Evolutionary conservation across 2,113 vertebrate species (phyloP).

Genomic region (Bufo bufo): DNA sequence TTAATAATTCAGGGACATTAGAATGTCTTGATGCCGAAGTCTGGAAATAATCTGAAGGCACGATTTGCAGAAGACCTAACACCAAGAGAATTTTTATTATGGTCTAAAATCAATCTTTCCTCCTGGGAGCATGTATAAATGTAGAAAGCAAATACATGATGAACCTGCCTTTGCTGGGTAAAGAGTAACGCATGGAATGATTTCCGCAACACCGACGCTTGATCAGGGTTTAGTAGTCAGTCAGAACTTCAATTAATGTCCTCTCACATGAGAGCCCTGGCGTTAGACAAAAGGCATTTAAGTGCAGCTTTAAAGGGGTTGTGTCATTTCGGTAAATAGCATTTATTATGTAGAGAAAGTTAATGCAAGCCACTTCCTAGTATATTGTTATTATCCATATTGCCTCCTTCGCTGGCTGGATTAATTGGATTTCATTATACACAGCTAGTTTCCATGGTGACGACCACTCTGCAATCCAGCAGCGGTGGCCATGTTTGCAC

Average conservation of each 20-base stretch:
- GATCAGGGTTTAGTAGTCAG: slow-evolving; percentile 19
- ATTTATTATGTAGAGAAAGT: too few relatives aligned
- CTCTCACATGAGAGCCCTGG: neutral
- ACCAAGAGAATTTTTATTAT: slow-evolving; percentile 63
- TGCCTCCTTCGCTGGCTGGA: too few relatives aligned
- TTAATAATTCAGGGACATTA: slow-evolving; percentile 79
- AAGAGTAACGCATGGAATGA: slow-evolving; percentile 41
- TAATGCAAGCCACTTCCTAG: too few relatives aligned
- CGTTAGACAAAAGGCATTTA: neutral
- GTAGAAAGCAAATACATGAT: slow-evolving; percentile 25
- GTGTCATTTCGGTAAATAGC: too few relatives aligned
- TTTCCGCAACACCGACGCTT: slow-evolving; percentile 7
- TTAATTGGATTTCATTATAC: too few relatives aligned
- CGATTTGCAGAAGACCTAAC: slow-evolving; percentile 64
- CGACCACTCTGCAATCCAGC: too few relatives aligned
- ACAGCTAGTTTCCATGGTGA: too few relatives aligned
- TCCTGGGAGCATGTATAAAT: slow-evolving; percentile 67
- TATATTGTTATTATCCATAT: too few relatives aligned
- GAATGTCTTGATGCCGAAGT: slow-evolving; percentile 66
- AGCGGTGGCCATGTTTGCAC: too few relatives aligned
- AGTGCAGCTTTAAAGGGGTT: too few relatives aligned
- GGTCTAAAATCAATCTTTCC: slow-evolving; percentile 60
- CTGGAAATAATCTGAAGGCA: slow-evolving; percentile 72
- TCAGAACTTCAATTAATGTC: slow-evolving; percentile 18
- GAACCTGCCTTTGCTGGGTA: slow-evolving; percentile 57